These are phyloP conservation scores for Coecobrya sp. DNA, from an alignment of 2,888 invertebrate species.

Conservation along the genomic window DNA sequence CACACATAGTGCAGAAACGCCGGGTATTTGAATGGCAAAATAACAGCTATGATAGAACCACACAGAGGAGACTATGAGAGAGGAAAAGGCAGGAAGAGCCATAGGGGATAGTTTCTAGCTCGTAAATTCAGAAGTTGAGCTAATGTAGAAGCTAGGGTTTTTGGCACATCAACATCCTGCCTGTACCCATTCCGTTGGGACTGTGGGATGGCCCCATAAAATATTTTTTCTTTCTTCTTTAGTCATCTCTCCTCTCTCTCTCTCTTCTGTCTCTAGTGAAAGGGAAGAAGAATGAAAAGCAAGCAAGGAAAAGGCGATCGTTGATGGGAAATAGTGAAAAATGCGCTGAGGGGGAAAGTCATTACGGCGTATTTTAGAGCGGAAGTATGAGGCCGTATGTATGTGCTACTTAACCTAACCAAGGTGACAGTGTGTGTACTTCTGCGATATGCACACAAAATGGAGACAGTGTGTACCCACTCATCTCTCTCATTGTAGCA, in stretches of 20 bases:
- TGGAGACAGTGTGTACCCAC: not conserved
- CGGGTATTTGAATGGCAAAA: conserved; percentile 42
- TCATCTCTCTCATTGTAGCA: not conserved
- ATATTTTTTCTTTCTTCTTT: conserved; percentile 65
- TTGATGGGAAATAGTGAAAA: conserved; percentile 68
- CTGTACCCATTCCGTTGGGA: conserved; percentile 78
- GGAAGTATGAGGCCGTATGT: conserved; percentile 74
- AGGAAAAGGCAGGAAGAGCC: conserved; percentile 74
- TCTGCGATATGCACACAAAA: not conserved
- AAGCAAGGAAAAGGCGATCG: conserved; percentile 43
- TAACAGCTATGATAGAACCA: not conserved
- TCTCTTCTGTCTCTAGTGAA: conserved; percentile 20
- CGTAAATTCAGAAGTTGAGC: conserved; percentile 82
- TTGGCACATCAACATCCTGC: conserved; percentile 80
- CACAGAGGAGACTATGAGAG: conserved; percentile 31
- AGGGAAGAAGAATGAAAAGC: conserved; percentile 63
- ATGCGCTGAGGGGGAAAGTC: conserved; percentile 77
- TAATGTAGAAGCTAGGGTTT: conserved; percentile 77
- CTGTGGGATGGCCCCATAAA: conserved; percentile 79
- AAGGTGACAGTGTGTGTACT: conserved; percentile 60
- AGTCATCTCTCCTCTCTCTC: conserved; percentile 55
- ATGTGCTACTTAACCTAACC: conserved; percentile 48
- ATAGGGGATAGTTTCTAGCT: conserved; percentile 80
- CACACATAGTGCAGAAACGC: not conserved
- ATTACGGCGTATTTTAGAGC: conserved; percentile 82